Conservation (phyloP, 2,888 invertebrate genomes). For the Tetragonisca angustula region DNA sequence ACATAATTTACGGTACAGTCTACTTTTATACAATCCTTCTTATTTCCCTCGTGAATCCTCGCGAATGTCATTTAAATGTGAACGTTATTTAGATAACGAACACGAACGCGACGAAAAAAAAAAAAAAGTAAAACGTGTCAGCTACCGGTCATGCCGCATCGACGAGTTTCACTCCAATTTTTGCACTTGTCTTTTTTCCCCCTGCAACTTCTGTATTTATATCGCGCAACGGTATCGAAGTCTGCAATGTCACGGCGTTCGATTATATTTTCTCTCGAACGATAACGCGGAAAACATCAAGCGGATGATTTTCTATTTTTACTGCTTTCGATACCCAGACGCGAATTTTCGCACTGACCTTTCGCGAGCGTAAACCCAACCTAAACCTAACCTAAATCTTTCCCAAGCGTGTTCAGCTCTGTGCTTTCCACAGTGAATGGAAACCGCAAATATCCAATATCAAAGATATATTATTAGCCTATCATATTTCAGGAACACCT, state of each 20-base stretch:
- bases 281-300: neutral
- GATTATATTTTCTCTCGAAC: neutral
- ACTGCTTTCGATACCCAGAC: neutral
- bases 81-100: neutral
- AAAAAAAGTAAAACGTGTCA: conserved; percentile 8
- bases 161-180: conserved; percentile 20
- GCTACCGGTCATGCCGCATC: neutral
- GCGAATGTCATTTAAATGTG: neutral
- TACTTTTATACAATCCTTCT: neutral
- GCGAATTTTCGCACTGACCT: conserved; percentile 18
- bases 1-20: neutral
- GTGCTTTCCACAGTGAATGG: conserved; percentile 1
- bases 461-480: conserved; percentile 44
- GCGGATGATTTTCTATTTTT: neutral
- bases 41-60: no score
- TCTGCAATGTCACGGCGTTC: neutral
- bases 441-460: conserved; percentile 29
- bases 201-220: neutral
- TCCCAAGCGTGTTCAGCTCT: conserved; percentile 7
- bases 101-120: neutral
- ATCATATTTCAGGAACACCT: conserved; percentile 45
- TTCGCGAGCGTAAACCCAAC: neutral
- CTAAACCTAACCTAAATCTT: conserved; percentile 1
- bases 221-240: neutral
- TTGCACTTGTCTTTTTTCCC: neutral